Percentiles rank a stretch among this genome's conserved stretches.
Conservation (phyloP, 1,140 invertebrate genomes). For the Drosophila mayri region DNA sequence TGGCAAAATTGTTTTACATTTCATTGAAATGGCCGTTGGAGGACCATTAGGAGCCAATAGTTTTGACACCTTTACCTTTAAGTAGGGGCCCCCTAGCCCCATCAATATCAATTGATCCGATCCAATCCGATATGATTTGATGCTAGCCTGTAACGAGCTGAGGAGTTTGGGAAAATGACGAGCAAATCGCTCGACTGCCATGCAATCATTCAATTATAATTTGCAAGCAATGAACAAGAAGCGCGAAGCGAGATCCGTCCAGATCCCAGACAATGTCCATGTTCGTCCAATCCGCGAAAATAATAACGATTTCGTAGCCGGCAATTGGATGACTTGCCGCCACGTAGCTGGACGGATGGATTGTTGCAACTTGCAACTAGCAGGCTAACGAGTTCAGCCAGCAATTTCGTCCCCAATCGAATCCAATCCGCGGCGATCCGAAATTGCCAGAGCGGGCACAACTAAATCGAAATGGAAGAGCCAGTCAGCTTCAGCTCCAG, state of each 20-base stretch:
- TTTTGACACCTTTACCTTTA: conserved; percentile 71
- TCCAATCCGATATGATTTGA: not conserved
- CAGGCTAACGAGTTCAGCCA: conserved; percentile 58
- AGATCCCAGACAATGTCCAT: conserved; percentile 40
- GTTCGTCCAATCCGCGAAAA: conserved; percentile 42
- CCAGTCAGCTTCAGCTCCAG: conserved; percentile 24
- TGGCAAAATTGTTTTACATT: conserved; percentile 43
- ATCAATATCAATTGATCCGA: conserved; percentile 67
- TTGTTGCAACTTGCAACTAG: conserved; percentile 58
- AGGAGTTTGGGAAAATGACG: conserved; percentile 64
- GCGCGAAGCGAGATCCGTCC: conserved; percentile 43
- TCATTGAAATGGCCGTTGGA: conserved; percentile 2
- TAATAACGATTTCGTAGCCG: conserved; percentile 66
- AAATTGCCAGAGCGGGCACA: conserved; percentile 60
- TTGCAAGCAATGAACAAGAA: conserved; percentile 48
- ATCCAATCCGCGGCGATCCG: conserved; percentile 47
- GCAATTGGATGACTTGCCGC: conserved; percentile 77
- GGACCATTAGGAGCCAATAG: conserved; percentile 60
- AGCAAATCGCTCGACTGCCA: conserved; percentile 72
- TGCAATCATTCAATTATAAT: conserved; percentile 84
- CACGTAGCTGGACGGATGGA: conserved; percentile 63
- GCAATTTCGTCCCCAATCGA: conserved; percentile 60
- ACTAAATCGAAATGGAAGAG: conserved; percentile 53
- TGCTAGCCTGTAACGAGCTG: conserved; percentile 36
- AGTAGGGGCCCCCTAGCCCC: conserved; percentile 25